Evolutionary conservation across 2,113 vertebrate species (phyloP).

Genomic region (Lates calcarifer): DNA sequence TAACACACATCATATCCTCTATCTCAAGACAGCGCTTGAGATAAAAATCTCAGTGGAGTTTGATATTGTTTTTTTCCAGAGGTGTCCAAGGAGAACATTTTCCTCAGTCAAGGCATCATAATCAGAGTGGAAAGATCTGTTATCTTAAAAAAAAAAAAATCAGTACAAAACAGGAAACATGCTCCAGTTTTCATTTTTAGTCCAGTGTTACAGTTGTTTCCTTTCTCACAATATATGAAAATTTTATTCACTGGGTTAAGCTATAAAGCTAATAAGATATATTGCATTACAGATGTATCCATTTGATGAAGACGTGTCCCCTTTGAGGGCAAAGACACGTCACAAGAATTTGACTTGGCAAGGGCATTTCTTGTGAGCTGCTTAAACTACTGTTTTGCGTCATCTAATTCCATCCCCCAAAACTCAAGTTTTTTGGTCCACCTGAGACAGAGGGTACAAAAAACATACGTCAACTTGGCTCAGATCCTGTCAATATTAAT

Average conservation of each 20-base stretch:
- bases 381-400: conserved; percentile 15
- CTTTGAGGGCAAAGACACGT: not conserved
- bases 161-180: not conserved
- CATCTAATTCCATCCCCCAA: not conserved
- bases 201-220: not conserved
- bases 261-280: not conserved
- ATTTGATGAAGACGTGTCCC: not conserved
- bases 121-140: conserved; percentile 15
- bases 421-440: not conserved
- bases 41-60: conserved; percentile 62
- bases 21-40: conserved; percentile 59
- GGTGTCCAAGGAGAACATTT: conserved; percentile 43
- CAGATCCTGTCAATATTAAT: conserved; percentile 43
- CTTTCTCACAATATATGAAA: not conserved
- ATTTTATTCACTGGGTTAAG: not conserved
- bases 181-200: not conserved
- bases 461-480: conserved; percentile 36
- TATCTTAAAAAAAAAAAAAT: conserved; percentile 9
- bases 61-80: conserved; percentile 53
- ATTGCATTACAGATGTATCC: not conserved
- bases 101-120: conserved; percentile 10
- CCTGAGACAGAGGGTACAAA: conserved; percentile 1
- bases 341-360: not conserved
- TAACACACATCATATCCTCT: conserved; percentile 67
- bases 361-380: not conserved